These are phyloP conservation scores for Eucidaris tribuloides DNA, from an alignment of 35 echinoderm and acorn worm species.

Conservation along the genomic window DNA sequence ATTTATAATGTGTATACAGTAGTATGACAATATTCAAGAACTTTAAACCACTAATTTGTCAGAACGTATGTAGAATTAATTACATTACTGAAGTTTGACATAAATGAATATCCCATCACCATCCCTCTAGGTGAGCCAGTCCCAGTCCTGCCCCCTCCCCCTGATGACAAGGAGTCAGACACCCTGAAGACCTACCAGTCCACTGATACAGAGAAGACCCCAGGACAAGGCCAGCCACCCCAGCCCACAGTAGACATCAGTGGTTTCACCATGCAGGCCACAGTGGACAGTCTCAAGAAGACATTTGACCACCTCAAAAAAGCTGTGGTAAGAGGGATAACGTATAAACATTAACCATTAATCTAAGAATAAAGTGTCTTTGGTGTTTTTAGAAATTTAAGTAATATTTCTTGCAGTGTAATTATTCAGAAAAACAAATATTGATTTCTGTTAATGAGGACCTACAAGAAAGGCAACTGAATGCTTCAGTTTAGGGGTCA, in stretches of 20 bases:
- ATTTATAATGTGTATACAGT: too few species aligned
- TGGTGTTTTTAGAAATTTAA: too few species aligned
- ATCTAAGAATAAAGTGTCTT: background rate
- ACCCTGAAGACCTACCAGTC: slow-evolving; percentile 81
- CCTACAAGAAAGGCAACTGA: too few species aligned
- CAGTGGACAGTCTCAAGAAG: slow-evolving; percentile 69
- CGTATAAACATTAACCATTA: background rate
- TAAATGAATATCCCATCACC: too few species aligned
- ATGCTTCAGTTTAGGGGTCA: too few species aligned
- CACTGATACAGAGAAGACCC: slow-evolving; percentile 63
- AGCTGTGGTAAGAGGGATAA: slow-evolving; percentile 77
- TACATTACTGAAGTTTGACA: too few species aligned
- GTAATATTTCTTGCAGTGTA: too few species aligned
- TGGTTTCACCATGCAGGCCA: slow-evolving; percentile 64
- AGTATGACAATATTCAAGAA: too few species aligned
- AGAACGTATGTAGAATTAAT: too few species aligned
- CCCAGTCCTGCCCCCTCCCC: slow-evolving; percentile 64
- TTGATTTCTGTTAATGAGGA: too few species aligned
- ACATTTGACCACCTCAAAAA: slow-evolving; percentile 92
- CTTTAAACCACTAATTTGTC: too few species aligned
- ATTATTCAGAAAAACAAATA: too few species aligned
- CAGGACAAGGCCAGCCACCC: background rate
- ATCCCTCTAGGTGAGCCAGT: slow-evolving; percentile 90
- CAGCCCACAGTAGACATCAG: slow-evolving; percentile 63
- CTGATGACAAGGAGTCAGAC: slow-evolving; percentile 88